Evolutionary conservation across 2,113 vertebrate species (phyloP), one percentile per base, ranked within the genome.

Genomic region (Gasterosteus aculeatus): DNA sequence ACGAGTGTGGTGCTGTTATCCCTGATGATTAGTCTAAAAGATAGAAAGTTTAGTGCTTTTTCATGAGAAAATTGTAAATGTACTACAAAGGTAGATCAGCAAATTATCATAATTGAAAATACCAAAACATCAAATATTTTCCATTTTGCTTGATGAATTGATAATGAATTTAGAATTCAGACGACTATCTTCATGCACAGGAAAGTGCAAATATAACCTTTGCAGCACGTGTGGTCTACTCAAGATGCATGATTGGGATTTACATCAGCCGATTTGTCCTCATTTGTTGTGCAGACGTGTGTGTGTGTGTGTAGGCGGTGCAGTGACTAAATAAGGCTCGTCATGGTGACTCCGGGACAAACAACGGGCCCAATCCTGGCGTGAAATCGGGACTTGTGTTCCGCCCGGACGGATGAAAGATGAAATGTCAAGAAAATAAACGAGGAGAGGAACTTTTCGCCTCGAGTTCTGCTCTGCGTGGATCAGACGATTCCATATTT

Each of bases 301-400:
- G 41, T 10, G 41, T 42, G 41, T 42, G 41, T 15, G 44, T 46
- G 44, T 46, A 15, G 14, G 44, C 4, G 59, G 29, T 64, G 22
- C 70, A 38, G 77, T 18, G 79, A 65, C 59, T 72, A 67, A 72
- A 73, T 57, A 49, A 70, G 46, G 41, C 31, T 81, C 51, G 59
- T 64, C 58, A n/a, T 58, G 69, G 49, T 60, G 64, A 62, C 38
- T 75, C 41, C n/a, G 58, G 19, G 39, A 72, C 1, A 29, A 69
- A 61, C 14, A 46, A 75, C 33, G n/a, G 39, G 11, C 54, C 62
- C 5, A 58, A 63, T 72, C 49, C n/a, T 53, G 14, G 10, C 59
- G 31, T 46, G 8, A 71, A 71, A 78, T 60, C 38, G 35, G 5
- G 4, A 19, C 47, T 41, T 53, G 26, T 44, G 63, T 4, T 72